Evolutionary conservation across 2,797 vertebrate species (phyloP), one percentile per base, ranked within the genome.

Genomic region (Pantherophis vulpinus): DNA sequence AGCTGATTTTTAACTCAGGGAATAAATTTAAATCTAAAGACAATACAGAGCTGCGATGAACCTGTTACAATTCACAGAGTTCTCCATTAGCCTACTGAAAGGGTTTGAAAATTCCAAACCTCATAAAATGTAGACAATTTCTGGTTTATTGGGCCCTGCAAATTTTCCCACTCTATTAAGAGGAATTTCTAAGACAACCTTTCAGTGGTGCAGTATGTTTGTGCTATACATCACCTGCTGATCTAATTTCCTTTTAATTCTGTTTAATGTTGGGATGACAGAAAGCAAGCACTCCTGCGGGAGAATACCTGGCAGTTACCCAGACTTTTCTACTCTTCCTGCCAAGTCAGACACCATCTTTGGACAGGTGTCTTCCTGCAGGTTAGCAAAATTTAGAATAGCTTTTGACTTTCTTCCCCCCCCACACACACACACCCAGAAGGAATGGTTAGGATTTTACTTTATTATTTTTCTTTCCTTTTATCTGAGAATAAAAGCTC

Each of bases 371-470:
- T 47, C 20, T 86, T 88, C 42, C 20, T 63, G 11, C 0, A 3
- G 58, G 42, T 91, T 55, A 94, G 90, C 18, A 93, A 37, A 87
- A 90, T 61, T 87, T 92, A 92, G 54, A 1, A n/a, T 9, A 60
- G 37, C 0, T 16, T 20, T 74, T 56, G 55, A 86, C 14, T 29
- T 74, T 88, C 9, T 42, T 12, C 42, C 16, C 20, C 37, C 4
- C 16, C 58, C 55, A 37, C 37, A 37, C 37, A 37, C 37, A 37
- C 37, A 37, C 51, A 42, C 47, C 5, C 6, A 79, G 1, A 90
- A 5, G 23, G 32, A 88, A 11, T 56, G 91, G 8, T 91, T 59
- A 63, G 51, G 4, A 32, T 83, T 23, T 37, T 59, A 20, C 1
- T 12, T 32, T 13, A 56, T 23, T 51, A 12, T 56, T 18, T 2